Conservation (phyloP, 1,140 invertebrate species). For the Magallana ariakensis region DNA sequence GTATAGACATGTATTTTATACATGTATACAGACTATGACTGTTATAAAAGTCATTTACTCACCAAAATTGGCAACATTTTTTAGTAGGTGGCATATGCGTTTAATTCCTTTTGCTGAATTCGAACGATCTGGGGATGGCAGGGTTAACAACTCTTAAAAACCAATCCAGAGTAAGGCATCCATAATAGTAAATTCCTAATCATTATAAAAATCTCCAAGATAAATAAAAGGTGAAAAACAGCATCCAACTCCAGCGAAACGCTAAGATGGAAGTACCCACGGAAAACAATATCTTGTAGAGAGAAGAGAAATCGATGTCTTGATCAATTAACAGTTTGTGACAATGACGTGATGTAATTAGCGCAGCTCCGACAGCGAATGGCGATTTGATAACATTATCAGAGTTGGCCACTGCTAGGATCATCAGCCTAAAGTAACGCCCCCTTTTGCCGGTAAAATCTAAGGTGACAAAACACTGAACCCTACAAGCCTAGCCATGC, state of each 20-base stretch:
- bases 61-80: constrained; percentile 15
- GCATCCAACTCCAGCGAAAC: neutral
- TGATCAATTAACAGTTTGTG: neutral
- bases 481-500: no score
- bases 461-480: no score
- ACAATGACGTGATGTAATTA: neutral
- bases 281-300: no score
- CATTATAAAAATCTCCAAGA: neutral
- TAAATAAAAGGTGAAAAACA: neutral
- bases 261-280: neutral
- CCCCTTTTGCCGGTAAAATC: neutral
- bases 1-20: no score
- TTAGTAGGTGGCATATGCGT: neutral
- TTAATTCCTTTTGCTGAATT: neutral
- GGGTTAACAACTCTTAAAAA: neutral
- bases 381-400: neutral
- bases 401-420: neutral
- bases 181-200: neutral
- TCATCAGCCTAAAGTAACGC: constrained; percentile 1
- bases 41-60: neutral
- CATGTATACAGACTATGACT: no score
- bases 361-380: neutral
- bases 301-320: neutral
- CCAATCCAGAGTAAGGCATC: neutral
- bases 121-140: neutral